Percentiles rank a stretch among this genome's conserved stretches.
Evolutionary conservation across 2,888 invertebrate species (phyloP).

Genomic region (Euclidia mi): DNA sequence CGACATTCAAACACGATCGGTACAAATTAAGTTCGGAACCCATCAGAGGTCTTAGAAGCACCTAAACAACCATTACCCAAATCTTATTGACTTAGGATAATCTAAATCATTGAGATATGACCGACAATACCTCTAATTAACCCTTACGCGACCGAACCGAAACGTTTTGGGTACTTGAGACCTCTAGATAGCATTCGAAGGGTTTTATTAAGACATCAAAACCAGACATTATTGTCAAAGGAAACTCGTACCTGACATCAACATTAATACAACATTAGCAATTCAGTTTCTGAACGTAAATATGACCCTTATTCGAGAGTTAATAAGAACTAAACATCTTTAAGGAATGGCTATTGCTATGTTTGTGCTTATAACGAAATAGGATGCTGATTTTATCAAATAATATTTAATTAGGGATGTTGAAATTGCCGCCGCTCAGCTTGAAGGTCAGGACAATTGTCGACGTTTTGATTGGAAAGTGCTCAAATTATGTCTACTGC

Average conservation of each 20-base stretch:
- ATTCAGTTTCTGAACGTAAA: constrained; percentile 22
- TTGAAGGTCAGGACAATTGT: neutral
- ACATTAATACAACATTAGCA: constrained; percentile 51
- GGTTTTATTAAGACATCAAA: constrained; percentile 79
- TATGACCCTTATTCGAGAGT: constrained; percentile 41
- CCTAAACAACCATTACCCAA: neutral
- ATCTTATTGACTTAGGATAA: constrained; percentile 42
- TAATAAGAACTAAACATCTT: constrained; percentile 10
- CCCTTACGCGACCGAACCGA: constrained; percentile 43
- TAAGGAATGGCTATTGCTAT: constrained; percentile 4
- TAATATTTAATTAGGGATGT: constrained; percentile 61
- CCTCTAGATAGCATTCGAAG: constrained; percentile 62
- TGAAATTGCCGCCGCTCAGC: constrained; percentile 17
- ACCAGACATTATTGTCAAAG: constrained; percentile 73
- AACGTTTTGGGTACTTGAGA: constrained; percentile 49
- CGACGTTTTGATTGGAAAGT: too few species aligned
- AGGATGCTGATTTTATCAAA: constrained; percentile 59
- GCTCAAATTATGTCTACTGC: too few species aligned
- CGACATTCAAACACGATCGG: too few species aligned
- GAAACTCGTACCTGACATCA: constrained; percentile 74
- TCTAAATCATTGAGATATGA: constrained; percentile 34
- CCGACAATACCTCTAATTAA: constrained; percentile 60
- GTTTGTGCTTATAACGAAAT: constrained; percentile 36
- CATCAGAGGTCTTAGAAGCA: neutral
- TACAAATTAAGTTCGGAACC: neutral